Percentiles rank a stretch among this genome's conserved stretches.
These are phyloP conservation scores for Nephrocerus scutellatus DNA, from an alignment of 2,888 invertebrate species.

Conservation along the genomic window DNA sequence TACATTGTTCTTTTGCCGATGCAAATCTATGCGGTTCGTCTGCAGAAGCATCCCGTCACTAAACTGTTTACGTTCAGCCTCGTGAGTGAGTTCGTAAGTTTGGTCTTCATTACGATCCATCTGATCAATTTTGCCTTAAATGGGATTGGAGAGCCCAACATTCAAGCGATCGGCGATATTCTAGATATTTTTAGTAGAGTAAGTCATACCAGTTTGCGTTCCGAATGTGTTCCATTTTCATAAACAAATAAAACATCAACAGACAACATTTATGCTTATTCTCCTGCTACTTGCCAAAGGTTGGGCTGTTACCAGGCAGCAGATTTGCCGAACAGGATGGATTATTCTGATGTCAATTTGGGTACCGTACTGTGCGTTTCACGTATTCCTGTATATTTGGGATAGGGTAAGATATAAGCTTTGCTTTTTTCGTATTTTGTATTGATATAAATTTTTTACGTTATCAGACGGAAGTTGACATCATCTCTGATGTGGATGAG, in stretches of 20 bases:
- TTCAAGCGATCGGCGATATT: slow-evolving; percentile 84
- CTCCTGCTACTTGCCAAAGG: slow-evolving; percentile 90
- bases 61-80: slow-evolving; percentile 83
- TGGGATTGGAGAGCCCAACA: slow-evolving; percentile 75
- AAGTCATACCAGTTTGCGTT: too few relatives aligned
- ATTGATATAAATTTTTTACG: too few relatives aligned
- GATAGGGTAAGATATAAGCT: slow-evolving; percentile 86
- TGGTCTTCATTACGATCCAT: slow-evolving; percentile 81
- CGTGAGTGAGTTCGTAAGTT: slow-evolving; percentile 74
- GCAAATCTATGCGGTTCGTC: slow-evolving; percentile 82
- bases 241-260: too few relatives aligned
- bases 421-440: too few relatives aligned
- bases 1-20: slow-evolving; percentile 81
- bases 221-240: too few relatives aligned
- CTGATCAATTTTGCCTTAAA: slow-evolving; percentile 84
- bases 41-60: slow-evolving; percentile 86
- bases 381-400: slow-evolving; percentile 90
- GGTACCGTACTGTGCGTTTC: slow-evolving; percentile 85
- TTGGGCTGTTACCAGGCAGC: slow-evolving; percentile 89
- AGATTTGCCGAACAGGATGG: slow-evolving; percentile 75
- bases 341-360: slow-evolving; percentile 59
- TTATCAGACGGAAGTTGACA: slow-evolving; percentile 86
- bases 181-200: slow-evolving; percentile 87
- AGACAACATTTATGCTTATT: slow-evolving; percentile 91
- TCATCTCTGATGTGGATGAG: slow-evolving; percentile 92